Conservation (phyloP, 2,113 vertebrate genomes). For the Euleptes europaea region DNA sequence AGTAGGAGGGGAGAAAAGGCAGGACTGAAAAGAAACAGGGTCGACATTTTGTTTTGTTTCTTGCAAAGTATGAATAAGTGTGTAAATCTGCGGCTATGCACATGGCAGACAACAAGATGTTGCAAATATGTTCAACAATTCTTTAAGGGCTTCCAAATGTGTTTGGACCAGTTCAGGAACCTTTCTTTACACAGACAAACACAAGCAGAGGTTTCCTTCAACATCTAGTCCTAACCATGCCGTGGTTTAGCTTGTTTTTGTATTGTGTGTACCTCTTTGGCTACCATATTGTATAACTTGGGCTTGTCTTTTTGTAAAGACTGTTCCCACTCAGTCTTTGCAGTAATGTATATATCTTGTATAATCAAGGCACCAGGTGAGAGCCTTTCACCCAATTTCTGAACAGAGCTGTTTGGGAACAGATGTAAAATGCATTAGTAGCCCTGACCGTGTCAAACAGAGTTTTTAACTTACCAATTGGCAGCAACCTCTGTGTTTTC, state of each 20-base stretch:
- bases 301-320: fast-evolving
- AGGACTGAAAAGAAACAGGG: neutral
- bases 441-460: neutral
- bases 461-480: constrained; percentile 79
- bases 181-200: neutral
- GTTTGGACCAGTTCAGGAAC: neutral
- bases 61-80: fast-evolving
- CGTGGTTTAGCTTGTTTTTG: neutral
- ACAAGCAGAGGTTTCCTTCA: neutral
- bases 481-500: constrained; percentile 71
- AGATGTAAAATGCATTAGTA: neutral
- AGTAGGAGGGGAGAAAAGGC: neutral
- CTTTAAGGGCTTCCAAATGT: fast-evolving
- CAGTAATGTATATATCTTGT: neutral
- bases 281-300: neutral
- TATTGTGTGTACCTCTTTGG: neutral
- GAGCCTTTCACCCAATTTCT: neutral
- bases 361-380: fast-evolving
- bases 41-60: no score
- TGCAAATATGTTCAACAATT: neutral
- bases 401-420: neutral
- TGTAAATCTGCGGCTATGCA: neutral
- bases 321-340: neutral
- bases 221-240: neutral
- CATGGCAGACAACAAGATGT: neutral